These are phyloP conservation scores for Pollicipes pollicipes DNA, from an alignment of 1,140 invertebrate genomes.

Conservation along the genomic window DNA sequence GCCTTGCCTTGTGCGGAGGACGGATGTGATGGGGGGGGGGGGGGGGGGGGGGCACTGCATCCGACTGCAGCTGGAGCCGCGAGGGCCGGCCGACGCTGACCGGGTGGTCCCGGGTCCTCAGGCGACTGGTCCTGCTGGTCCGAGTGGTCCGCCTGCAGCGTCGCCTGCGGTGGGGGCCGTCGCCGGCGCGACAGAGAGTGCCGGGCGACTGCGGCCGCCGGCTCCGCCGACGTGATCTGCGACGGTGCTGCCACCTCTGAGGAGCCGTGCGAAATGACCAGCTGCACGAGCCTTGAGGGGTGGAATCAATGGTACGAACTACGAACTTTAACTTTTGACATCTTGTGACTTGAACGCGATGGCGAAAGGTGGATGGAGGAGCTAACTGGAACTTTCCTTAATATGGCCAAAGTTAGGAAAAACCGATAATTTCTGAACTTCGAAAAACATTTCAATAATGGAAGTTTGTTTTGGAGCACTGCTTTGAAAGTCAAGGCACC, in stretches of 20 bases:
- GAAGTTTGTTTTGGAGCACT: no score
- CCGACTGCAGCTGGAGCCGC: no score
- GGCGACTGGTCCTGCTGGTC: constrained; percentile 64
- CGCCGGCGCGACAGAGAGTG: constrained; percentile 26
- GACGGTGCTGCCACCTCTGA: constrained; percentile 33
- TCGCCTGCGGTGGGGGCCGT: constrained; percentile 48
- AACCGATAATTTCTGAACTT: no score
- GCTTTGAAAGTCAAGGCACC: not conserved
- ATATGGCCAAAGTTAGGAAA: no score
- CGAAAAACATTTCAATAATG: no score
- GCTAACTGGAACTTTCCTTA: not conserved
- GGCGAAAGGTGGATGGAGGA: not conserved
- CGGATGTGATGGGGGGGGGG: constrained; percentile 9
- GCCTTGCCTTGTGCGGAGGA: constrained; percentile 14
- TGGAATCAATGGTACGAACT: not conserved
- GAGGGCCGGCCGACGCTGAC: not conserved
- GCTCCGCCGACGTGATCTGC: constrained; percentile 29
- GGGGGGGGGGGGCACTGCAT: not conserved
- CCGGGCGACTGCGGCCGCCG: constrained; percentile 31
- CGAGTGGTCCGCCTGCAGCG: constrained; percentile 58
- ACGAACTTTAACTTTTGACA: constrained; percentile 9
- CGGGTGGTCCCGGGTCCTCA: constrained; percentile 17
- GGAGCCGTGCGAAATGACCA: constrained; percentile 38
- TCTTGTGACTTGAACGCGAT: constrained; percentile 5
- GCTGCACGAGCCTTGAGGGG: constrained; percentile 33